Percentiles rank a stretch among this genome's conserved stretches.
Conservation (phyloP, 2,888 invertebrate species). For the Caenorhabditis sp. region DNA sequence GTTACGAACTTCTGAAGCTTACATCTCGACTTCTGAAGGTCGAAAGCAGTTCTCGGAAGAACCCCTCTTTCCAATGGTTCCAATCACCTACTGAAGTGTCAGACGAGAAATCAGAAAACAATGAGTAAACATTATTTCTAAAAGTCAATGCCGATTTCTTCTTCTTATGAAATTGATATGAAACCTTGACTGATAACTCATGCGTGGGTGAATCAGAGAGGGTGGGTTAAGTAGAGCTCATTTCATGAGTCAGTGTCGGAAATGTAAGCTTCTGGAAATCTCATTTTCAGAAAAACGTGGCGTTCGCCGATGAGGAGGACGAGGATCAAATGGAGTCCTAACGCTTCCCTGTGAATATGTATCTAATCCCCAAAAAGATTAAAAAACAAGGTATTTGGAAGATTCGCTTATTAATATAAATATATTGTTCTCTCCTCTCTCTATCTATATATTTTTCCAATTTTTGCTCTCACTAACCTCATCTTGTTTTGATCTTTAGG, state of each 20-base stretch:
- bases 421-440: neutral
- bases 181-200: conserved; percentile 31
- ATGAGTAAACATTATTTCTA: neutral
- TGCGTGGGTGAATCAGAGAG: conserved; percentile 26
- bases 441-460: conserved; percentile 14
- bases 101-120: neutral
- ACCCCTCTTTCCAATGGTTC: no score
- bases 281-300: conserved; percentile 50
- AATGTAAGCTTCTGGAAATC: neutral
- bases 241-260: conserved; percentile 31
- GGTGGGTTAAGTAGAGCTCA: neutral
- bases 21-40: no score
- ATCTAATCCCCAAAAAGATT: conserved; percentile 2
- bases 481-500: conserved; percentile 49
- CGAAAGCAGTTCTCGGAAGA: no score
- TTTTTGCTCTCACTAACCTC: conserved; percentile 15
- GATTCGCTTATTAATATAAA: conserved; percentile 43
- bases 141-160: conserved; percentile 7
- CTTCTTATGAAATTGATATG: conserved; percentile 48
- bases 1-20: no score
- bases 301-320: conserved; percentile 46
- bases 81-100: no score
- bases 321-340: conserved; percentile 55
- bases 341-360: neutral
- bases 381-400: conserved; percentile 28